Conservation (phyloP, 2,797 vertebrate species). For the Sebastes trivittatus region DNA sequence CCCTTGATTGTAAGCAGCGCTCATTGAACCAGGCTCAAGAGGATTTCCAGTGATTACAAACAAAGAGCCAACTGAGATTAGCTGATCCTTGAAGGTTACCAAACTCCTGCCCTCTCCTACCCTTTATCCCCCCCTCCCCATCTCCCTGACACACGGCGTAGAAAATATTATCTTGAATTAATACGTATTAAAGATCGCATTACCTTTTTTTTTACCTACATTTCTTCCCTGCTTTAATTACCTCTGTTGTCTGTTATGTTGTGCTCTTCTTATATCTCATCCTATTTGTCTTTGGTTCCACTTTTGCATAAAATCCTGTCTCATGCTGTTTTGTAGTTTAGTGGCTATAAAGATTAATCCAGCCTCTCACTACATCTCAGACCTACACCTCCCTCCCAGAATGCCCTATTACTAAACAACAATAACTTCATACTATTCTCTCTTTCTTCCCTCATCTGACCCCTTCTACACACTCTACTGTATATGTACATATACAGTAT, state of each 20-base stretch:
- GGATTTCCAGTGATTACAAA: slow-evolving; percentile 81
- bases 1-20: slow-evolving; percentile 70
- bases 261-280: not conserved
- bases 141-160: not conserved
- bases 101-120: slow-evolving; percentile 5
- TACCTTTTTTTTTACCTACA: not conserved
- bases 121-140: not conserved
- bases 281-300: slow-evolving; percentile 17
- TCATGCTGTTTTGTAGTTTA: slow-evolving; percentile 39
- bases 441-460: not conserved
- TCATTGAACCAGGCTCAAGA: slow-evolving; percentile 60
- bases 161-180: not conserved
- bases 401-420: not conserved
- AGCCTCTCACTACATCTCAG: not conserved
- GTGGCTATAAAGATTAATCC: slow-evolving; percentile 23
- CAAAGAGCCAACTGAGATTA: slow-evolving; percentile 75
- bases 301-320: slow-evolving; percentile 48
- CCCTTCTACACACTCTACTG: not conserved
- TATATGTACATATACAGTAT: not conserved
- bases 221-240: not conserved
- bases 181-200: not conserved
- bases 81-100: slow-evolving; percentile 57
- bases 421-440: slow-evolving; percentile 18
- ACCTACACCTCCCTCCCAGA: not conserved
- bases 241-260: not conserved